Base-by-base conservation (phyloP, 2,888 invertebrate species). In the Drosophila macrospina region DNA sequence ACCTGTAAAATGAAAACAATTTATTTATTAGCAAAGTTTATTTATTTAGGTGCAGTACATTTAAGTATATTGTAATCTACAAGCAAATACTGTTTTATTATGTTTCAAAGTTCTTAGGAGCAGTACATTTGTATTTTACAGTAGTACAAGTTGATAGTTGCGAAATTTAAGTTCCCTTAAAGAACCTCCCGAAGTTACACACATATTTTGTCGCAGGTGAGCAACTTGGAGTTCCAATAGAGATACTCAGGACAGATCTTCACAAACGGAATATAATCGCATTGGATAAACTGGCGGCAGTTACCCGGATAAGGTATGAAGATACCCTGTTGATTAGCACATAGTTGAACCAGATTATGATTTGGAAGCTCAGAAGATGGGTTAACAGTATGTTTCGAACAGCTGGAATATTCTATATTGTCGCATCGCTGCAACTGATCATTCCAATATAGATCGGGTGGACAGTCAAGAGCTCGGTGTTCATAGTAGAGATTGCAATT, bases 211-310 rank as follows among this genome's bases (percentile, higher is more conserved):
- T 85, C 86, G 45, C 82, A 85, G 5, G 85, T 82, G 1, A 56
- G 52, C 36, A 82, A 36, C 10, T 66, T 28, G 0, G 82, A 80
- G 36, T 85, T 82, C 85, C 85, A 82, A 16, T 42, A 75, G 3
- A 82, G 48, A 50, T 64, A 65, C 1, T 36, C 34, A 2, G 86
- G 82, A 28, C 82, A 82, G 0, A 4, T 28, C 63, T 75, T 80
- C 0, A 85, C 78, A 34, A 82, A 82, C 1, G 82, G 86, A 4
- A 63, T 4, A 34, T 85, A 82, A 41, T 85, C 82, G 28, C 82
- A 82, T 8, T 75, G 80, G 5, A 82, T 65, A 34, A 75, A 85
- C 0, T 48, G 72, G 4, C 51, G 57, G 34, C 86, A 85, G 34
- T 82, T 62, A 0, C 69, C 75, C 3, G 85, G 85, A 52, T 78